Percentiles rank a stretch among this genome's conserved stretches.
These are phyloP conservation scores for Salvelinus alpinus DNA, from an alignment of 2,113 vertebrate genomes.

Conservation along the genomic window DNA sequence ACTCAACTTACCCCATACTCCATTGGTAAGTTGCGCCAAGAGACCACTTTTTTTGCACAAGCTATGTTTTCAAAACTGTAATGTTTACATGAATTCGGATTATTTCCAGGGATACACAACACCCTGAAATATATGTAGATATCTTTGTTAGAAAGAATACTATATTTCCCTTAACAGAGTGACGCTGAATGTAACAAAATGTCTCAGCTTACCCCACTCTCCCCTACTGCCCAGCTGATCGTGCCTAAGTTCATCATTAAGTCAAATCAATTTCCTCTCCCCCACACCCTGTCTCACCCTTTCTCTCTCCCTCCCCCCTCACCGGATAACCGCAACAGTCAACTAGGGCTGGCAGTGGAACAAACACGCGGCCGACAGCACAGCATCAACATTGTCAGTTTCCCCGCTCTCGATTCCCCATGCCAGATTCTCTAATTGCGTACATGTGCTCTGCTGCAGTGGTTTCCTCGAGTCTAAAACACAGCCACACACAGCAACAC, in stretches of 20 bases:
- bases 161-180: too few relatives aligned
- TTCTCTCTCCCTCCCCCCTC: slow-evolving; percentile 5
- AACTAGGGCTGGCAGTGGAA: slow-evolving; percentile 26
- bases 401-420: not conserved
- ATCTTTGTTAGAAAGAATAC: too few relatives aligned
- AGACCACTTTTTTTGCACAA: too few relatives aligned
- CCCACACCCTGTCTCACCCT: not conserved
- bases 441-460: slow-evolving; percentile 12
- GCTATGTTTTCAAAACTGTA: too few relatives aligned
- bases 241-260: slow-evolving; percentile 25
- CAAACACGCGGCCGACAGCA: slow-evolving; percentile 28
- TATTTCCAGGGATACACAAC: too few relatives aligned
- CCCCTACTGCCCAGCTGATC: slow-evolving; percentile 43
- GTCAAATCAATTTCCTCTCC: slow-evolving; percentile 26
- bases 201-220: too few relatives aligned
- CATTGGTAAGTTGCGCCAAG: too few relatives aligned
- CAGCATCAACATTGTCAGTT: slow-evolving; percentile 30
- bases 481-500: not conserved
- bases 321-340: slow-evolving; percentile 42
- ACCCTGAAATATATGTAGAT: too few relatives aligned
- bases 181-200: too few relatives aligned
- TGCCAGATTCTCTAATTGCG: slow-evolving; percentile 35
- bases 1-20: too few relatives aligned
- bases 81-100: too few relatives aligned
- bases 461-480: too few relatives aligned